Base-by-base conservation (phyloP, 1,140 invertebrate genomes). In the Drosophila trapezifrons region DNA sequence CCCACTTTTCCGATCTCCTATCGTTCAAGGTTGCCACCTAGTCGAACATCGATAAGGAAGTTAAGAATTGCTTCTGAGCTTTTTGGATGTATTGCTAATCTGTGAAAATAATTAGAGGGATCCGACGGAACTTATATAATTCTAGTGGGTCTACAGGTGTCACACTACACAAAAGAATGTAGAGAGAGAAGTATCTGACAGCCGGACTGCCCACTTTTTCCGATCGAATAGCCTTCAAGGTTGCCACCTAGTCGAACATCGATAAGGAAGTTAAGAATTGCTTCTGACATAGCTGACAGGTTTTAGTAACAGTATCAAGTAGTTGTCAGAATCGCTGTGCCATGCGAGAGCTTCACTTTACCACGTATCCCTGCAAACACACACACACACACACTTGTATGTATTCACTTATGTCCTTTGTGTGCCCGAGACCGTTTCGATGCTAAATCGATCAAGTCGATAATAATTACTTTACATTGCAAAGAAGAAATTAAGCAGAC, bases 391-490 rank as follows among this genome's bases (percentile, higher is more conserved):
- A 27, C 9, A 3, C 8, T 1, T 25, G 13, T 37, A 15, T n/a
- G n/a, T n/a, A n/a, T 46, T 13, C 38, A 37, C 32, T 38, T 2
- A 17, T 27, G 27, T 66, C 22, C 20, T 38, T 38, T 25, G 29
- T 32, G 29, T 32, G 8, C 29, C 8, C 29, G 29, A 10, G 29
- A 27, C 17, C 25, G 42, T 29, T 45, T 32, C 42, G 20, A 64
- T 64, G 32, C 32, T 29, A 17, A 52, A 32, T 52, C n/a, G 18
- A 32, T 29, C 42, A 76, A 79, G 47, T 76, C 67, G 67, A 79
- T 73, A 79, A 79, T 73, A 73, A 79, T 76, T 79, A 79, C 55
- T 76, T 76, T 55, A 58, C 60, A 55, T 75, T 64, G 51, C 62
- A 25, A 56, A 54, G 60, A 35, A 32, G 43, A 38, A 60, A 60